Conservation (phyloP, 2,797 vertebrate species). For the Mormyrus hasselquistii region DNA sequence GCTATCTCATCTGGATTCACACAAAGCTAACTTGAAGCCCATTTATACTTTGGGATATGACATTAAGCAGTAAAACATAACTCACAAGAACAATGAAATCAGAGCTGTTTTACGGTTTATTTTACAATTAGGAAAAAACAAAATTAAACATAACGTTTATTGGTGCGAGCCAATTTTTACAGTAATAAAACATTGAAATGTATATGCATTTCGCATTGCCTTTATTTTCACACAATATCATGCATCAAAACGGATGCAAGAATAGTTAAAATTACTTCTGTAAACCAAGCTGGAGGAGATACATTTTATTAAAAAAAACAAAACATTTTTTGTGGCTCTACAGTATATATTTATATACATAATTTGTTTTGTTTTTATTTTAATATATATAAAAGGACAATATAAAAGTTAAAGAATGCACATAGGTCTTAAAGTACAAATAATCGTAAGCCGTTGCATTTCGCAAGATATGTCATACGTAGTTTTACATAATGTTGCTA, state of each 20-base stretch:
- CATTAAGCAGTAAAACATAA: no score
- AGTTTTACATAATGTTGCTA: constrained; percentile 51
- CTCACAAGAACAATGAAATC: constrained; percentile 35
- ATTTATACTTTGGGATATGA: not conserved
- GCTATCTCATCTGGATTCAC: not conserved
- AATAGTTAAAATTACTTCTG: constrained; percentile 79
- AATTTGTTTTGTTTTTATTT: constrained; percentile 63
- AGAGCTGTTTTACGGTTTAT: constrained; percentile 96
- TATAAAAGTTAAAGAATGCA: constrained; percentile 93
- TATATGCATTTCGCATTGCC: constrained; percentile 82
- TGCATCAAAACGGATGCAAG: constrained; percentile 82
- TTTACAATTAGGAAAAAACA: constrained; percentile 90
- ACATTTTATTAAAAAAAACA: constrained; percentile 70
- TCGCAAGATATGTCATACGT: constrained; percentile 76
- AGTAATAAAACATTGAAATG: constrained; percentile 90
- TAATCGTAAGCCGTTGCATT: constrained; percentile 89
- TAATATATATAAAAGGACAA: constrained; percentile 98
- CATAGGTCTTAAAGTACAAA: constrained; percentile 92
- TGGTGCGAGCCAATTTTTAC: constrained; percentile 64
- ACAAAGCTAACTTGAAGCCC: not conserved
- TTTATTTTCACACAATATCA: constrained; percentile 77
- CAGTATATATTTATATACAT: constrained; percentile 84
- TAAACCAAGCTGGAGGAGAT: constrained; percentile 81
- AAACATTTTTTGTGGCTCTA: constrained; percentile 82
- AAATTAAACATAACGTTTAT: constrained; percentile 77